Evolutionary conservation across 2,888 invertebrate genomes (phyloP).

Genomic region (Frankliniella fusca): DNA sequence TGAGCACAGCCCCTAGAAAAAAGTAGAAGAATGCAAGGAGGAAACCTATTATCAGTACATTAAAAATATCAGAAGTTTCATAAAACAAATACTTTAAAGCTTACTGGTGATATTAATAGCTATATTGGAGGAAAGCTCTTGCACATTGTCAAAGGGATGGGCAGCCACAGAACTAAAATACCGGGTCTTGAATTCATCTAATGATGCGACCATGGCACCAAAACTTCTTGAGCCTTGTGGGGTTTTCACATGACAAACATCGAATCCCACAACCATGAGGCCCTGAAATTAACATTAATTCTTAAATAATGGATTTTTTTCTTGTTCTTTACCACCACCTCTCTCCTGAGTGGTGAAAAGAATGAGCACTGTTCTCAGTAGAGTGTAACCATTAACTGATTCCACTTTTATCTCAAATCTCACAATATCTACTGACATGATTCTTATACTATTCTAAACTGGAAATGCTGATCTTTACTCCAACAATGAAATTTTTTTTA

Average conservation of each 20-base stretch:
- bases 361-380: no score
- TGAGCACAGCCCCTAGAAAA: conserved; percentile 49
- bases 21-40: not conserved
- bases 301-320: not conserved
- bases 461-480: no score
- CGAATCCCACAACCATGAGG: conserved; percentile 82
- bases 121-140: conserved; percentile 72
- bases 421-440: no score
- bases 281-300: conserved; percentile 43
- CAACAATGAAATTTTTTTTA: no score
- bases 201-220: conserved; percentile 52
- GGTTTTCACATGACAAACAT: conserved; percentile 69
- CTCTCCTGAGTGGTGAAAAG: no score
- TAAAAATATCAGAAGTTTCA: not conserved
- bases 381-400: no score
- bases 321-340: no score
- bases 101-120: conserved; percentile 56
- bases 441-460: no score
- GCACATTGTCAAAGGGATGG: conserved; percentile 60
- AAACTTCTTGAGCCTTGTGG: conserved; percentile 42
- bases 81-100: not conserved
- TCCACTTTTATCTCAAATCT: no score
- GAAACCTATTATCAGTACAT: not conserved
- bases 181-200: conserved; percentile 47
- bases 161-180: conserved; percentile 71